Evolutionary conservation across 2,113 vertebrate genomes (phyloP), one percentile per base, ranked within the genome.

Genomic region (Sceloporus tristichus): DNA sequence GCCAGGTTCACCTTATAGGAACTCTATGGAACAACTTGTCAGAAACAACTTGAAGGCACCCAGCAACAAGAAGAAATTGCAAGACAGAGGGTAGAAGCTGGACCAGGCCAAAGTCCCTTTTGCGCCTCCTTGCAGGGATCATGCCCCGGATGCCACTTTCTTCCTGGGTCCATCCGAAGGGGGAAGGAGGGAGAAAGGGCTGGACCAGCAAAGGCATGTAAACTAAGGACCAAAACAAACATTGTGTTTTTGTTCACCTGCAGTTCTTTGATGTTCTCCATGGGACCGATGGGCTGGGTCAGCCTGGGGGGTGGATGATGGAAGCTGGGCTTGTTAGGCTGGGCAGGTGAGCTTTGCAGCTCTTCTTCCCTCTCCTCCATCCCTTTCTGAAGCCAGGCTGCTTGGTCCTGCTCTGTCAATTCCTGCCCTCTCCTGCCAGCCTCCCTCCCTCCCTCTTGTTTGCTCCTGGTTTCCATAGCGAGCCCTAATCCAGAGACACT

Each of bases 161-260:
- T 42, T 53, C 27, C 82, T 6, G 65, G 40, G 14, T 7, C 42
- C 82, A 27, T 34, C 82, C 4, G 2, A n/a, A 34, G 9, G 56
- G 1, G 6, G 10, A 18, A 7, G 25, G 23, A 18, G 62, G 48
- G 27, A 0, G n/a, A 8, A 48, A 62, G 16, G 9, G 23, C 29
- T 1, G 18, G 53, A 25, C 86, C 81, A 8, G n/a, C 54, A 77
- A 84, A 87, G 6, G 77, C 66, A 53, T 73, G 76, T 38, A 29
- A 68, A 27, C 81, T 62, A 68, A 38, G 9, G 14, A 77, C 89
- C 81, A 27, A 85, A 70, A 88, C 82, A 25, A 86, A 68, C 84
- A 70, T 25, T 13, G 8, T 38, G 14, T 34, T 16, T 53, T n/a
- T 74, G 71, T 88, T 78, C 95, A 97, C 97, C 97, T 97, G 96